Conservation (phyloP, 2,888 invertebrate species). For the Heliconius aoede region DNA sequence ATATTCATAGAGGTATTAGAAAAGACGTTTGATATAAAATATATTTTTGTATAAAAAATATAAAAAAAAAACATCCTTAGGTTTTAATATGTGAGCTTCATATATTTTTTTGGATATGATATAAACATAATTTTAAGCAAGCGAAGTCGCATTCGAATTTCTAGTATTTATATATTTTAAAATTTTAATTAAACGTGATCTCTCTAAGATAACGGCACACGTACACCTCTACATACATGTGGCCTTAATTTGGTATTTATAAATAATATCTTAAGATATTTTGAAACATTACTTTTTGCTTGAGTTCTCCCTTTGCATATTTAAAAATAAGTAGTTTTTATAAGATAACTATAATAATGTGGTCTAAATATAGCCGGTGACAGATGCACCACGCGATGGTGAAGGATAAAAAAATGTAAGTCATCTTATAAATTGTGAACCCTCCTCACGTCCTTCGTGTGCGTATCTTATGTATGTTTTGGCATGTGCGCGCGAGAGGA, state of each 20-base stretch:
- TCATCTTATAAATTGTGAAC: conserved; percentile 43
- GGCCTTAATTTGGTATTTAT: neutral
- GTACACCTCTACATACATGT: neutral
- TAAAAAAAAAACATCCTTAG: no score
- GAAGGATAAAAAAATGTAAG: conserved; percentile 47
- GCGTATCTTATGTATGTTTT: conserved; percentile 23
- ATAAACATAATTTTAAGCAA: no score
- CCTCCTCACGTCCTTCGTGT: conserved; percentile 35
- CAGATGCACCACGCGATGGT: conserved; percentile 46
- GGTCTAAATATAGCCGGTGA: conserved; percentile 51
- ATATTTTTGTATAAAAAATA: no score
- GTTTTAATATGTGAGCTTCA: no score
- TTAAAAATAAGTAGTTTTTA: conserved; percentile 66
- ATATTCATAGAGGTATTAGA: no score
- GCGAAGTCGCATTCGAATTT: no score
- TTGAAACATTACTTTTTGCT: conserved; percentile 10
- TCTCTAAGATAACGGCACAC: neutral
- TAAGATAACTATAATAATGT: conserved; percentile 56
- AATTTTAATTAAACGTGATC: neutral
- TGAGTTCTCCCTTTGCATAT: conserved; percentile 53
- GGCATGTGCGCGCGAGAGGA: neutral
- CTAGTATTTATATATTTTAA: neutral
- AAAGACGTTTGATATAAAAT: no score
- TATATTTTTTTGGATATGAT: no score
- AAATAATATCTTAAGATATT: conserved; percentile 15